Evolutionary conservation across 2,113 vertebrate genomes (phyloP).

Genomic region (Bolborhynchus lineola): DNA sequence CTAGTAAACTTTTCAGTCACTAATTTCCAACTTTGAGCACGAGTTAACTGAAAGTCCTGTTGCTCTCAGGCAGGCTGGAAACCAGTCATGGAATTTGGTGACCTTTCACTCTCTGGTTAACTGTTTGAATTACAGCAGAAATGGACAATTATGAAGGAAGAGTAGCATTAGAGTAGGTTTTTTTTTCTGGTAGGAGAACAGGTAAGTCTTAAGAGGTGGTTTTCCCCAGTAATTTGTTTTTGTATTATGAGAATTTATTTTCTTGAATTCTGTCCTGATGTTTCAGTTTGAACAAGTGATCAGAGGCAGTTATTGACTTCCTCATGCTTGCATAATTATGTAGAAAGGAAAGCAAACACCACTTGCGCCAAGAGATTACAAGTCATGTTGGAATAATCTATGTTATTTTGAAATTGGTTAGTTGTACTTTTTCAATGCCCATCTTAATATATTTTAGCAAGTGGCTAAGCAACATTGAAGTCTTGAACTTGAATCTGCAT

Average conservation of each 20-base stretch:
- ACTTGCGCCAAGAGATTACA: slow-evolving; percentile 11
- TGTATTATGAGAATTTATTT: background rate
- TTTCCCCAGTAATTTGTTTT: background rate
- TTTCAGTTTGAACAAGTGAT: slow-evolving; percentile 27
- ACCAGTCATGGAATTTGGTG: slow-evolving; percentile 22
- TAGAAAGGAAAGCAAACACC: slow-evolving; percentile 47
- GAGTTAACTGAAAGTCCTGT: background rate
- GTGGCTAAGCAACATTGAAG: background rate
- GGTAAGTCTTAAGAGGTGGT: background rate
- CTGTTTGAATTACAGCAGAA: background rate
- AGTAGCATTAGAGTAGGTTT: background rate
- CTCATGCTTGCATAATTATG: slow-evolving; percentile 55
- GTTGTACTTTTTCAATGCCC: slow-evolving; percentile 3
- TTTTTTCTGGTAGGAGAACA: background rate
- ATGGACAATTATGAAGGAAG: background rate
- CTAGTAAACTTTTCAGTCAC: background rate
- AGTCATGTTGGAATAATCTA: background rate
- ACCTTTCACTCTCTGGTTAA: slow-evolving; percentile 45
- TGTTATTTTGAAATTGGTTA: slow-evolving; percentile 5
- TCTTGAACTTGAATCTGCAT: background rate
- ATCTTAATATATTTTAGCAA: background rate
- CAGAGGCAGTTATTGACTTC: slow-evolving; percentile 32
- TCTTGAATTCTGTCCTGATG: background rate
- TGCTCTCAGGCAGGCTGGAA: slow-evolving; percentile 25
- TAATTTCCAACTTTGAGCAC: background rate